Base-by-base conservation (phyloP, 2,797 vertebrate species). In the Hypotaenidia okinawae region DNA sequence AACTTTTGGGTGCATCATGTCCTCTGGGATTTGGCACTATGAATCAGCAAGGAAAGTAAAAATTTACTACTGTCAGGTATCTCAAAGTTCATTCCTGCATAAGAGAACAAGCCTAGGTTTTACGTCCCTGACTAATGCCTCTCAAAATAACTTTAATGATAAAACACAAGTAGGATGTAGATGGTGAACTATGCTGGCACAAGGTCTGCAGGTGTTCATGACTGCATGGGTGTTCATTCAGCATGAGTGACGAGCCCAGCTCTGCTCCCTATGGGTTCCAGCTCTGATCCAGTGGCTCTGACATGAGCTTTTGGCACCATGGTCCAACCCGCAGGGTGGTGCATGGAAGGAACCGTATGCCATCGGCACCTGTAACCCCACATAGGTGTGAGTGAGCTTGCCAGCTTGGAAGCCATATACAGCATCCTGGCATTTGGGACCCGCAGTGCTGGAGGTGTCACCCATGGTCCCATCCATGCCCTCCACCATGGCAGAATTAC, bases 361-460 rank as follows among this genome's bases (percentile, higher is more conserved):
- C 16, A 2, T 75, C 8, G 2, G 47, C 25, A 32, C 67, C 63
- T 75, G 6, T 0, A 8, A 70, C 35, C 47, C 52, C 1, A 3
- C 0, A 5, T 62, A 67, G 77, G 32, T 1, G 0, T 2, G 0
- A 37, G 33, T 1, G 1, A 1, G 1, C 37, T 45, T 16, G 4
- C 41, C 80, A 94, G 80, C 81, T 78, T 69, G 80, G 67, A 63
- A 88, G 47, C 61, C 35, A 11, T 37, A 55, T 1, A 13, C 0
- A 0, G 13, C 64, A 61, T 62, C 68, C 45, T 11, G 1, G 57
- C 2, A 1, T 27, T 52, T 68, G 25, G 90, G 64, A 64, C 59
- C 66, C 2, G 3, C 73, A 7, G 55, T 13, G 67, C 35, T 75
- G 64, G 87, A 89, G 43, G 66, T 79, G 78, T 63, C 16, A 24